Evolutionary conservation across 2,113 vertebrate species (phyloP).

Genomic region (Psittacula cyanocephala): DNA sequence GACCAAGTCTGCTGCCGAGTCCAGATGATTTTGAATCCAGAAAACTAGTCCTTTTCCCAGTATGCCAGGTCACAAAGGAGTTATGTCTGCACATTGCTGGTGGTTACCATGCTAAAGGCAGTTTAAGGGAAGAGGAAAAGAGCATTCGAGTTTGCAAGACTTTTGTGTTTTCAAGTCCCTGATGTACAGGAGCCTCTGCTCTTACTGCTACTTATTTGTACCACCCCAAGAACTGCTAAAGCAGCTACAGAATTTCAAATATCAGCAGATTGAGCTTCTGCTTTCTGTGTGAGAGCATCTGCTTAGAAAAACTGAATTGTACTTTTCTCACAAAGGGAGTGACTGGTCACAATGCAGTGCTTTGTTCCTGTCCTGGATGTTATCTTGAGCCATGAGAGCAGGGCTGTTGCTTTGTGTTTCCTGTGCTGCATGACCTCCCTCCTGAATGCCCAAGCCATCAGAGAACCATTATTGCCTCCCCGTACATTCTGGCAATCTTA

Average conservation of each 20-base stretch:
- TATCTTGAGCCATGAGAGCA: not conserved
- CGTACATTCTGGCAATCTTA: not conserved
- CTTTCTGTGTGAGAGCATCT: not conserved
- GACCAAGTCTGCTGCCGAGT: not conserved
- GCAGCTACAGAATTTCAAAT: not conserved
- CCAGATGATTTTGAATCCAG: not conserved
- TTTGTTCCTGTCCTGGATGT: not conserved
- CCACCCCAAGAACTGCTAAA: not conserved
- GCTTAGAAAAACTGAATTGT: not conserved
- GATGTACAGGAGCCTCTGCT: not conserved
- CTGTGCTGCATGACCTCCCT: not conserved
- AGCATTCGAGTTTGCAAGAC: not conserved
- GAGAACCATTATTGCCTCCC: not conserved
- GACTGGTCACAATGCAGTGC: not conserved
- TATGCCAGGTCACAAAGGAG: not conserved
- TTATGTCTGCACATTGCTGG: not conserved
- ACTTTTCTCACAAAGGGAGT: not conserved
- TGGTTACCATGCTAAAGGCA: not conserved
- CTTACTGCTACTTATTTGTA: not conserved
- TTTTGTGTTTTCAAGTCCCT: not conserved
- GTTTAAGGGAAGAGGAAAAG: not conserved
- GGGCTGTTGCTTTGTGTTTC: not conserved
- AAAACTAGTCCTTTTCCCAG: not conserved
- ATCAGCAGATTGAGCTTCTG: not conserved
- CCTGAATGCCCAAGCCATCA: not conserved